Conservation (phyloP, 2,888 invertebrate species). For the Malachius bipustulatus region DNA sequence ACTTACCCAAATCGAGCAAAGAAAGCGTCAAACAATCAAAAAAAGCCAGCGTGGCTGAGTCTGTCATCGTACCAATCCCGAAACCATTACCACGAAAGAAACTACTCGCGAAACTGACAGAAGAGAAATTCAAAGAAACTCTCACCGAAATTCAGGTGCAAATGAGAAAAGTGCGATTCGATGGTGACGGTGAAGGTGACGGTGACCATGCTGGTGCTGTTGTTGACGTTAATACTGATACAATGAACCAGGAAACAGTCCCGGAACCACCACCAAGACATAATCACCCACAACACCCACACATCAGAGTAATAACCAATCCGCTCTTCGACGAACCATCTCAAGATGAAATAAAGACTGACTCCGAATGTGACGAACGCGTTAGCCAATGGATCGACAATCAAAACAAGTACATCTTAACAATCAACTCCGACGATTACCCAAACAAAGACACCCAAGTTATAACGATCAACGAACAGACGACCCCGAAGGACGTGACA, state of each 20-base stretch:
- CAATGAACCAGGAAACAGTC: constrained; percentile 1
- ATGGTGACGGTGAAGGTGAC: constrained; percentile 29
- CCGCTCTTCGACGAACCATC: constrained; percentile 5
- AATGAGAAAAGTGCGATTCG: constrained; percentile 33
- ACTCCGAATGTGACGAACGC: constrained; percentile 19
- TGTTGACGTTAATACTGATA: background rate
- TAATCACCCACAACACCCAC: too few species aligned
- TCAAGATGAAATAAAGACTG: background rate
- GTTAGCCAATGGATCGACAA: constrained; percentile 34
- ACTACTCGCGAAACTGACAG: constrained; percentile 17
- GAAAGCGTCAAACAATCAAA: constrained; percentile 6
- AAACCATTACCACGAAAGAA: constrained; percentile 30
- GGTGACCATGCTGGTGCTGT: constrained; percentile 22
- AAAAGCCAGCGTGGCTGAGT: too few species aligned
- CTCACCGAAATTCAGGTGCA: constrained; percentile 30
- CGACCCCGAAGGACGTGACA: background rate
- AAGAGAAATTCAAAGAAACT: constrained; percentile 24
- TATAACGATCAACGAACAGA: background rate
- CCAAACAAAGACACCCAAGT: background rate
- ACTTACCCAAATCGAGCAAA: background rate
- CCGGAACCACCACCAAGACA: background rate
- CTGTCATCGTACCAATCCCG: too few species aligned
- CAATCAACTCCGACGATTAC: constrained; percentile 4
- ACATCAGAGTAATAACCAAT: constrained; percentile 11
- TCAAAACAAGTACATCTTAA: constrained; percentile 30